Conservation (phyloP, 2,888 invertebrate species). For the Thymelicus sylvestris region DNA sequence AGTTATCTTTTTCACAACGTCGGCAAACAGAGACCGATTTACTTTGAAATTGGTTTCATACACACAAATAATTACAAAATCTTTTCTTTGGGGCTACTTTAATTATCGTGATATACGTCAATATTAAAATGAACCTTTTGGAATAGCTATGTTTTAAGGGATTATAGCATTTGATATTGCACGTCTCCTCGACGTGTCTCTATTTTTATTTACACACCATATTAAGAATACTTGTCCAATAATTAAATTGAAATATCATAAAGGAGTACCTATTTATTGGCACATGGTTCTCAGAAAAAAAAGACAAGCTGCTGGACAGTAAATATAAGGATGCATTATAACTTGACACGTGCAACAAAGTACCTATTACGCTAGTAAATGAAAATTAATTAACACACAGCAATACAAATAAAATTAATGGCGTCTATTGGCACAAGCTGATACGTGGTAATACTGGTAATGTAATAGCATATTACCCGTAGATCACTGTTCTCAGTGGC, state of each 20-base stretch:
- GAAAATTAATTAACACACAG: slow-evolving; percentile 33
- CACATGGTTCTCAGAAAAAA: slow-evolving; percentile 19
- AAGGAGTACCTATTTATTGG: slow-evolving; percentile 17
- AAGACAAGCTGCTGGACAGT: slow-evolving; percentile 8
- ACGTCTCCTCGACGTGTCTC: too few relatives aligned
- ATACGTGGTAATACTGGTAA: slow-evolving; percentile 24
- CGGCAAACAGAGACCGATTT: slow-evolving; percentile 47
- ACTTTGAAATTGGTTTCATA: slow-evolving; percentile 35
- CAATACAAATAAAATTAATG: slow-evolving; percentile 26
- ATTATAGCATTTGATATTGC: not conserved
- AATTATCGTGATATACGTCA: not conserved
- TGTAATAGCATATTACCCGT: slow-evolving; percentile 8
- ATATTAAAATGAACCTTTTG: not conserved
- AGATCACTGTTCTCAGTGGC: slow-evolving; percentile 20
- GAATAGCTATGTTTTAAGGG: not conserved
- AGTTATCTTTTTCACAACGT: slow-evolving; percentile 58
- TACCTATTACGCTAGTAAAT: slow-evolving; percentile 23
- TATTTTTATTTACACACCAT: too few relatives aligned
- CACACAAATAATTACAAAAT: slow-evolving; percentile 27
- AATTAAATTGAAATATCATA: not conserved
- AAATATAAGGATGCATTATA: slow-evolving; percentile 19
- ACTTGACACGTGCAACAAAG: slow-evolving; percentile 31
- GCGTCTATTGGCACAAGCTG: slow-evolving; percentile 20
- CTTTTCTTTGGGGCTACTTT: slow-evolving; percentile 14
- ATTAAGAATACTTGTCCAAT: not conserved